Percentiles rank a stretch among this genome's conserved stretches.
These are phyloP conservation scores for Pseudanteris insignis DNA, from an alignment of 2,888 invertebrate genomes.

Conservation along the genomic window DNA sequence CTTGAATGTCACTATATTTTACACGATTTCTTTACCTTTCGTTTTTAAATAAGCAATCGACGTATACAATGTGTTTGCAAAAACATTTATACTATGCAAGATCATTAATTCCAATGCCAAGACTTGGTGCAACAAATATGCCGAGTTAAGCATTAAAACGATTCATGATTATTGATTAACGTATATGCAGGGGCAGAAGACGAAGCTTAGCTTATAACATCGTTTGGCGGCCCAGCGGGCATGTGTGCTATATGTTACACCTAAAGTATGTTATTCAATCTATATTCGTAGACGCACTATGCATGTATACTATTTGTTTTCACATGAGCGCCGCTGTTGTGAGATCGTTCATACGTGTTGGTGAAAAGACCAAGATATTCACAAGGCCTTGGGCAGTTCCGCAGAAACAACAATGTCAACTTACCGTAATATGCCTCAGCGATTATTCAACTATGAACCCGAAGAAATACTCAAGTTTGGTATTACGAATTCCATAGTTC, in stretches of 20 bases:
- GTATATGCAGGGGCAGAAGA: constrained; percentile 53
- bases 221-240: constrained; percentile 47
- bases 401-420: constrained; percentile 65
- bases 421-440: constrained; percentile 51
- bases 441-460: neutral
- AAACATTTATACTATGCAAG: no score
- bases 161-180: constrained; percentile 60
- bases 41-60: no score
- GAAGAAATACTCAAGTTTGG: no score
- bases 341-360: constrained; percentile 41
- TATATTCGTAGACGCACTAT: constrained; percentile 44
- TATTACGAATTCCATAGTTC: no score
- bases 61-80: no score
- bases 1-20: no score
- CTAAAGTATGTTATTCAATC: constrained; percentile 46
- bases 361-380: constrained; percentile 59
- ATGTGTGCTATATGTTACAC: constrained; percentile 45
- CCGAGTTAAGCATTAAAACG: constrained; percentile 56
- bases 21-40: no score
- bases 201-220: constrained; percentile 47
- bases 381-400: constrained; percentile 57
- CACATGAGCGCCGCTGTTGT: constrained; percentile 42
- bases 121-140: constrained; percentile 55
- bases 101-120: no score
- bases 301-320: constrained; percentile 37